phyloP scores from a whole-genome alignment of 2,888 invertebrate species.

The Noctua janthe region DNA sequence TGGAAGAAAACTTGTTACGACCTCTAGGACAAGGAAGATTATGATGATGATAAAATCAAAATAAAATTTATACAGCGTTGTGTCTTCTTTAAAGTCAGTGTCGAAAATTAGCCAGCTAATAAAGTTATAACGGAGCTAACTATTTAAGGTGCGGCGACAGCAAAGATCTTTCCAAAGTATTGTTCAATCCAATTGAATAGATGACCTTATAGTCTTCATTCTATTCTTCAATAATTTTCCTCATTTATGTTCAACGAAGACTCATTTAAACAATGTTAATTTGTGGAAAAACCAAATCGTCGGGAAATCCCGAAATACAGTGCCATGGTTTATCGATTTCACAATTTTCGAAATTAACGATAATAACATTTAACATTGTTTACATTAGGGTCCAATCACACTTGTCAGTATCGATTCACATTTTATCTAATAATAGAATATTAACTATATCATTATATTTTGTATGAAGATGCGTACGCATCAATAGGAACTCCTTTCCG shows the following conservation, averaged over 20 bases:
- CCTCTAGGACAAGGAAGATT: neutral
- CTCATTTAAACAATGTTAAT: slow-evolving; percentile 5
- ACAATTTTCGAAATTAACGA: neutral
- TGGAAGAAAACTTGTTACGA: neutral
- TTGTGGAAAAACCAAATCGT: slow-evolving; percentile 27
- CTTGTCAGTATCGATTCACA: neutral
- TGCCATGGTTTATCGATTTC: neutral
- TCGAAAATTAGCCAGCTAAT: neutral
- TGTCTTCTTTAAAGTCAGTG: too few species aligned
- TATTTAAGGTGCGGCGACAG: neutral
- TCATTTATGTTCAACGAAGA: slow-evolving; percentile 29
- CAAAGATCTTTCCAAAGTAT: neutral
- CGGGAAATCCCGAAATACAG: slow-evolving; percentile 15
- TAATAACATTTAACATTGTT: neutral
- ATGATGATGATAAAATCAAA: neutral
- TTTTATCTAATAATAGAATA: neutral
- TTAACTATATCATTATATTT: neutral
- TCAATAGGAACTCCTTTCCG: neutral
- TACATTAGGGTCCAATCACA: neutral
- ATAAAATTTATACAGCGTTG: neutral
- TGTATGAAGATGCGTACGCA: neutral
- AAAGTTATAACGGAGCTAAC: neutral
- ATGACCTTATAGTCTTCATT: slow-evolving; percentile 1
- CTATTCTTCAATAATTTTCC: slow-evolving; percentile 36
- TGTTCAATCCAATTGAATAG: neutral